Evolutionary conservation across 2,888 invertebrate genomes (phyloP).

Genomic region (Melanostoma mellinum): DNA sequence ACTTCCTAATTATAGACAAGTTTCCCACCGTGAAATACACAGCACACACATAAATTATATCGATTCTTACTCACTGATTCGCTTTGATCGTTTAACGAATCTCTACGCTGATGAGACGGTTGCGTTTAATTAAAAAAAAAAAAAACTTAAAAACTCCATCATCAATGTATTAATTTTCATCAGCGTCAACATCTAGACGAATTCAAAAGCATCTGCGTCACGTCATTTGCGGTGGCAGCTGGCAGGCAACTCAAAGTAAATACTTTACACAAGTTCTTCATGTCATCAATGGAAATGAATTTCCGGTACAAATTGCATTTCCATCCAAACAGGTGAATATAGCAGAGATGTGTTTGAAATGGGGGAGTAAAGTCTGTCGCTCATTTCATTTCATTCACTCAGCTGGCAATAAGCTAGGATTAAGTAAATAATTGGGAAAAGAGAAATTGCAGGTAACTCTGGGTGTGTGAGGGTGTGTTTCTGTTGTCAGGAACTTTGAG

Average conservation of each 20-base stretch:
- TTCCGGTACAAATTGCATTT: conserved; percentile 56
- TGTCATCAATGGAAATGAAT: conserved; percentile 51
- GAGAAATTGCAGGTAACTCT: too few species aligned
- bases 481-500: too few species aligned
- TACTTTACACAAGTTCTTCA: conserved; percentile 27
- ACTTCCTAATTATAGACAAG: too few species aligned
- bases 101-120: background rate
- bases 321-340: conserved; percentile 28
- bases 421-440: background rate
- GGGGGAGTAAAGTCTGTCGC: background rate
- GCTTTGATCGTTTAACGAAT: conserved; percentile 11
- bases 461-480: background rate
- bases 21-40: too few species aligned
- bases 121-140: conserved; percentile 7
- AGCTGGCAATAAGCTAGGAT: background rate
- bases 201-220: conserved; percentile 5
- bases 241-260: conserved; percentile 22
- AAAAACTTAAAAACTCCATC: background rate
- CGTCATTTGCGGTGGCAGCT: background rate
- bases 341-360: background rate
- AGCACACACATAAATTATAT: too few species aligned
- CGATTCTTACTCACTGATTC: background rate
- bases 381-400: background rate
- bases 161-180: too few species aligned
- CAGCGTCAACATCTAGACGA: too few species aligned